A percentile compares a stretch with the other conserved stretches of the same genome.
Evolutionary conservation across 2,797 vertebrate species (phyloP).

Genomic region (Melanotaenia maccullochi): DNA sequence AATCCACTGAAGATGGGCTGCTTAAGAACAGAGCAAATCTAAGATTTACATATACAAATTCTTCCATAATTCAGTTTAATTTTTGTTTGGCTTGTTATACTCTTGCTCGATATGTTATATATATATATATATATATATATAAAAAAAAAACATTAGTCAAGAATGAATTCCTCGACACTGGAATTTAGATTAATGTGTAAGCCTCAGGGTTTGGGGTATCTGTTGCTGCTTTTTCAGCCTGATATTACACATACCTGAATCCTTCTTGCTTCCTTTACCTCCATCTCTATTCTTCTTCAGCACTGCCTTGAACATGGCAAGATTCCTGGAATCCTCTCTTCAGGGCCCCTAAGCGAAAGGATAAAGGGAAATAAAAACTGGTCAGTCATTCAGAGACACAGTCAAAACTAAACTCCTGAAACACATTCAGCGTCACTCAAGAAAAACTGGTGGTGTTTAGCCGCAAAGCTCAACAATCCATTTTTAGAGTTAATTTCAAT

Average conservation of each 20-base stretch:
- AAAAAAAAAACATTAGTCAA: constrained; percentile 13
- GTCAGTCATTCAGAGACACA: constrained; percentile 20
- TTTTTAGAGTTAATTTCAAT: background rate
- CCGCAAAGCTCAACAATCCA: background rate
- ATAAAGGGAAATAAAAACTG: constrained; percentile 16
- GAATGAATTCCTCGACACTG: constrained; percentile 14
- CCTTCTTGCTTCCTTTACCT: constrained; percentile 92
- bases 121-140: too few relatives aligned
- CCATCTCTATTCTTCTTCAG: constrained; percentile 97
- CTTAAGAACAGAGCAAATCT: background rate
- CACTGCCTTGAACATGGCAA: constrained; percentile 96
- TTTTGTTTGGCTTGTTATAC: constrained; percentile 3
- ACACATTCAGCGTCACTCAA: constrained; percentile 22
- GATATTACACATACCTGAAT: constrained; percentile 87
- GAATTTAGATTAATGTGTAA: constrained; percentile 5
- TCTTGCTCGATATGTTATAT: background rate
- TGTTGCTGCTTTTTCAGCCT: constrained; percentile 22
- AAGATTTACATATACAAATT: background rate
- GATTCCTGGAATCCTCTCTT: constrained; percentile 70
- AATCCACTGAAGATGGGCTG: background rate
- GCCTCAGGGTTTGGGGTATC: constrained; percentile 16
- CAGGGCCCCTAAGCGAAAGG: constrained; percentile 66
- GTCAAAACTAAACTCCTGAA: constrained; percentile 16
- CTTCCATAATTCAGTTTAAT: background rate
- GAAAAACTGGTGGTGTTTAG: constrained; percentile 13